phyloP scores from a whole-genome alignment of 2,888 invertebrate species.

The Spilosoma lubricipeda region DNA sequence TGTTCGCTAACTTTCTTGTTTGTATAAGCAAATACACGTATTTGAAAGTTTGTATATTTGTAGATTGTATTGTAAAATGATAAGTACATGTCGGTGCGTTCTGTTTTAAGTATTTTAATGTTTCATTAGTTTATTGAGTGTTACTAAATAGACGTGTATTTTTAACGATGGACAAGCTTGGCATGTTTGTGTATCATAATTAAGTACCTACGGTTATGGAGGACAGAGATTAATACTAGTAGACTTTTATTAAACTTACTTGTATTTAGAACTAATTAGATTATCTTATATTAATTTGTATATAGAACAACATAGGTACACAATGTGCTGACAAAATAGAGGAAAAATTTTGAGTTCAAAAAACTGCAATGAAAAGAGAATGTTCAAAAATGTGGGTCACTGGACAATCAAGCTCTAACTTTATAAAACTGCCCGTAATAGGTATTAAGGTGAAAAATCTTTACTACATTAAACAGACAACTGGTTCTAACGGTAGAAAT shows the following conservation, averaged over 20 bases:
- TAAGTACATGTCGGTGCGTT: constrained; percentile 64
- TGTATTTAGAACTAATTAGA: background rate
- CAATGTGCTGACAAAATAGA: background rate
- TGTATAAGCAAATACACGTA: constrained; percentile 86
- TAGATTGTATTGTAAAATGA: constrained; percentile 81
- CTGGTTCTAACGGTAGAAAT: constrained; percentile 14
- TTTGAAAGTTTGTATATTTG: constrained; percentile 86
- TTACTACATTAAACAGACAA: background rate
- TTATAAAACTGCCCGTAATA: background rate
- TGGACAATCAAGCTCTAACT: background rate
- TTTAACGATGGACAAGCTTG: background rate
- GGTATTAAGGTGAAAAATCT: background rate
- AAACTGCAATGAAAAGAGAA: constrained; percentile 3
- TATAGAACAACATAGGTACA: background rate
- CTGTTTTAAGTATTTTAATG: constrained; percentile 57
- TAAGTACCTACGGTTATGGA: background rate
- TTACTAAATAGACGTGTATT: constrained; percentile 25
- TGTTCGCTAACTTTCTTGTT: constrained; percentile 87
- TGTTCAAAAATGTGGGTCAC: background rate
- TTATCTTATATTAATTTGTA: background rate
- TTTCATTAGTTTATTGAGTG: constrained; percentile 46
- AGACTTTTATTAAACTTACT: background rate
- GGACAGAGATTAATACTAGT: background rate
- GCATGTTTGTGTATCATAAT: background rate
- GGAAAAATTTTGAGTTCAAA: background rate